Conservation (phyloP, 2,113 vertebrate genomes). For the Phaethon lepturus region DNA sequence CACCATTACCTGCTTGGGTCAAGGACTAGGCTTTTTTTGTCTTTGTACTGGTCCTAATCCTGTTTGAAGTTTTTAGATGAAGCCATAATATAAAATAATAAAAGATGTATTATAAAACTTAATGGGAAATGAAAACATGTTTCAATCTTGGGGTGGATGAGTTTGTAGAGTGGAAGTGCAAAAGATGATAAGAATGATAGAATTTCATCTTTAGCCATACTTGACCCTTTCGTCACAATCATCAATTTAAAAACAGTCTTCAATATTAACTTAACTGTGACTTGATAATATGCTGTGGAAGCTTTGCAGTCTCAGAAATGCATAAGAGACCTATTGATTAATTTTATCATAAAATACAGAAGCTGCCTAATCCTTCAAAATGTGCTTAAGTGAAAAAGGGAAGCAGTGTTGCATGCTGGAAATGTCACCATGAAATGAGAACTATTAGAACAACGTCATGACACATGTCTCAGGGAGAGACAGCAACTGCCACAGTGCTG, state of each 20-base stretch:
- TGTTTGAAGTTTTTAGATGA: background rate
- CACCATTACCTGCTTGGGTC: background rate
- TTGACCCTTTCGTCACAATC: background rate
- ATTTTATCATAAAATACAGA: background rate
- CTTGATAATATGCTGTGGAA: background rate
- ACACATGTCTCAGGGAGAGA: background rate
- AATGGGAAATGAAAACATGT: background rate
- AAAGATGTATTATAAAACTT: background rate
- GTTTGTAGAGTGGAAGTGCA: background rate
- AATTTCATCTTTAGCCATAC: background rate
- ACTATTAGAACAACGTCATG: background rate
- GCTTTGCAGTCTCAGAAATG: background rate
- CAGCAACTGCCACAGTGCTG: background rate
- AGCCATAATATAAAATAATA: background rate
- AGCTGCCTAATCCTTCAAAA: background rate
- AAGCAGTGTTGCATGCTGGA: background rate
- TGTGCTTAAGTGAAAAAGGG: background rate
- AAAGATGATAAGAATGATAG: background rate
- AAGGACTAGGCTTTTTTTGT: background rate
- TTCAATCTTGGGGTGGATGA: background rate
- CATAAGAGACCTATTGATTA: background rate
- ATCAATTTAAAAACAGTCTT: background rate
- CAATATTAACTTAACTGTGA: background rate
- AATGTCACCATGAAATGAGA: background rate
- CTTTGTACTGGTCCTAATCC: background rate